phyloP scores from a whole-genome alignment of 2,797 vertebrate species.

The Pteronotus mesoamericanus region DNA sequence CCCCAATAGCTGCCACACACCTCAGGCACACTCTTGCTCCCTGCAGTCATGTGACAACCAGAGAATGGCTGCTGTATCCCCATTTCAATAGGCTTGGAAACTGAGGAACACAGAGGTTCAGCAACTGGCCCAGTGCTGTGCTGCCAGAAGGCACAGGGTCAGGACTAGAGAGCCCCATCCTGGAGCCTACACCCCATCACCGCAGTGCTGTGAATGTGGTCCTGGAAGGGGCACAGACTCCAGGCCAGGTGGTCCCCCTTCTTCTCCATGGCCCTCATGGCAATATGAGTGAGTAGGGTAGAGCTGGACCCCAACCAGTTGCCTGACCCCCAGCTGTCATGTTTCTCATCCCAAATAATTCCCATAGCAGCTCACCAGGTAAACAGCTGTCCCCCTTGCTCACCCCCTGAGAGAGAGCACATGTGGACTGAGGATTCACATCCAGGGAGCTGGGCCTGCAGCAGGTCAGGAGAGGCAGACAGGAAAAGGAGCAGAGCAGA shows the following conservation, averaged over 20 bases:
- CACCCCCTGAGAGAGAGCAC: not conserved
- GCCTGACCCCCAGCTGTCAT: not conserved
- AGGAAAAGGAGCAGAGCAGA: not conserved
- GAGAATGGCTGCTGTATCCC: not conserved
- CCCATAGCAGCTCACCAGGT: not conserved
- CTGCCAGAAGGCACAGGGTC: not conserved
- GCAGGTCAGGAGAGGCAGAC: too few relatives aligned
- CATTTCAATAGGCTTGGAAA: not conserved
- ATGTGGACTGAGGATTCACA: not conserved
- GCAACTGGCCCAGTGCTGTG: not conserved
- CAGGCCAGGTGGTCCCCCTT: not conserved
- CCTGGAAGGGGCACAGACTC: not conserved
- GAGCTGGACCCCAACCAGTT: not conserved
- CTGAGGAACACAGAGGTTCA: not conserved
- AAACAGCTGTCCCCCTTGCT: not conserved
- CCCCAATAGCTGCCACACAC: not conserved
- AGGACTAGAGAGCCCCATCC: not conserved
- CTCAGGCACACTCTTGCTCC: not conserved
- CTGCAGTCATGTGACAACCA: not conserved
- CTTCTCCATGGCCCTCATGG: not conserved
- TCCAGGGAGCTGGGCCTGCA: not conserved
- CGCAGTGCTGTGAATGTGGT: not conserved
- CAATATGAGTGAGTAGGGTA: not conserved
- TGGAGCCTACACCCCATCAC: not conserved
- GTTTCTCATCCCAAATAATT: not conserved